These are phyloP conservation scores for Timema podura DNA, from an alignment of 2,888 invertebrate genomes.

Conservation along the genomic window DNA sequence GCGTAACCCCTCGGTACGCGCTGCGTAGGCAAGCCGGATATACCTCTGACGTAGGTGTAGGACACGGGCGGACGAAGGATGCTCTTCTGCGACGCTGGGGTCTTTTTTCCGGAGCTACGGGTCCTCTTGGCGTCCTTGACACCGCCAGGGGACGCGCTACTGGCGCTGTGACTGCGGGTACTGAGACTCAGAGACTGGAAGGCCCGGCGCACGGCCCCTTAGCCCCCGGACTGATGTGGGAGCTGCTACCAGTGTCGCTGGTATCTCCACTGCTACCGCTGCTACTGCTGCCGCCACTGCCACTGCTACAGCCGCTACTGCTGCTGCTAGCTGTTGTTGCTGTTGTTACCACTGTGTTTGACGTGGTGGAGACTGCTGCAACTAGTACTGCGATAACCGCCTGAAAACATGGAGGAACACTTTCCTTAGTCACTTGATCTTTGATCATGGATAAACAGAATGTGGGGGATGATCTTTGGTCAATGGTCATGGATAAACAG, in stretches of 20 bases:
- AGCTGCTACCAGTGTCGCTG: constrained; percentile 25
- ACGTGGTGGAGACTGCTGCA: constrained; percentile 1
- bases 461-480: too few relatives aligned
- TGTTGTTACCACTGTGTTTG: constrained; percentile 37
- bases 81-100: constrained; percentile 55
- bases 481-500: too few relatives aligned
- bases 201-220: constrained; percentile 18
- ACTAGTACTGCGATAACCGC: constrained; percentile 4
- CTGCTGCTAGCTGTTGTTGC: constrained; percentile 33
- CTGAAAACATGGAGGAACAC: neutral
- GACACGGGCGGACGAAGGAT: constrained; percentile 73
- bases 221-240: constrained; percentile 25
- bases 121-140: too few relatives aligned
- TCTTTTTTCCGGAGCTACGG: neutral
- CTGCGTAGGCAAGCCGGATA: constrained; percentile 78
- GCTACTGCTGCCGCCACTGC: constrained; percentile 42
- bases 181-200: constrained; percentile 45
- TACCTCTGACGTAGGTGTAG: constrained; percentile 75
- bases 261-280: constrained; percentile 40
- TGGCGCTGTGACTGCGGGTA: constrained; percentile 52
- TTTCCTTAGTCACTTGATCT: neutral
- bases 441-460: too few relatives aligned
- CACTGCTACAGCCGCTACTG: constrained; percentile 29
- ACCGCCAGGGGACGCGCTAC: constrained; percentile 7
- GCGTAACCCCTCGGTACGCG: constrained; percentile 60